These are phyloP conservation scores for Noctua janthe DNA, from an alignment of 2,888 invertebrate genomes.

Conservation along the genomic window DNA sequence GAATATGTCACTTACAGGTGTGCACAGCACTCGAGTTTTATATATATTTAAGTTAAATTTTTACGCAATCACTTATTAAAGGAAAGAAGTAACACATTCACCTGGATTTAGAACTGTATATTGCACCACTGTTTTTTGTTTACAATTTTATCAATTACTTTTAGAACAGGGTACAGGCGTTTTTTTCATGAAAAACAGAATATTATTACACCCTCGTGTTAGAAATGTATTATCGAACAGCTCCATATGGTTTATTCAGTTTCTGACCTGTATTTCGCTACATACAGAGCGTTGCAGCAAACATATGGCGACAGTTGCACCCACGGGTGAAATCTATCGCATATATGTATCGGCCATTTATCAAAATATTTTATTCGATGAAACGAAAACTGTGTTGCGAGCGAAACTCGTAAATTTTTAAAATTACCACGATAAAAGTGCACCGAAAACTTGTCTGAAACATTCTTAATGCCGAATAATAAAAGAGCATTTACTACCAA, in stretches of 20 bases:
- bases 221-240: slow-evolving; percentile 25
- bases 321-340: slow-evolving; percentile 37
- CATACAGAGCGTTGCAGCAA: slow-evolving; percentile 35
- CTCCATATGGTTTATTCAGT: slow-evolving; percentile 52
- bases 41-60: background rate
- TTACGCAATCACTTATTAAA: background rate
- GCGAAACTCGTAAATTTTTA: slow-evolving; percentile 11
- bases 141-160: background rate
- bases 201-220: slow-evolving; percentile 4
- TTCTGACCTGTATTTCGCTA: slow-evolving; percentile 39
- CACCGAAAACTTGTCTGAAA: background rate
- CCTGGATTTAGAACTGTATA: background rate
- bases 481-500: background rate
- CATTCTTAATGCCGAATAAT: background rate
- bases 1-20: too few relatives aligned
- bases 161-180: background rate
- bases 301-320: slow-evolving; percentile 51
- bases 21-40: too few relatives aligned
- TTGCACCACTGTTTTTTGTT: background rate
- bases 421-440: slow-evolving; percentile 8
- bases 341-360: slow-evolving; percentile 20
- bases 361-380: slow-evolving; percentile 46
- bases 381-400: slow-evolving; percentile 19
- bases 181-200: background rate
- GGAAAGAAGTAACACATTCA: background rate